Conservation (phyloP, 2,888 invertebrate species). For the Synergus umbraculus region DNA sequence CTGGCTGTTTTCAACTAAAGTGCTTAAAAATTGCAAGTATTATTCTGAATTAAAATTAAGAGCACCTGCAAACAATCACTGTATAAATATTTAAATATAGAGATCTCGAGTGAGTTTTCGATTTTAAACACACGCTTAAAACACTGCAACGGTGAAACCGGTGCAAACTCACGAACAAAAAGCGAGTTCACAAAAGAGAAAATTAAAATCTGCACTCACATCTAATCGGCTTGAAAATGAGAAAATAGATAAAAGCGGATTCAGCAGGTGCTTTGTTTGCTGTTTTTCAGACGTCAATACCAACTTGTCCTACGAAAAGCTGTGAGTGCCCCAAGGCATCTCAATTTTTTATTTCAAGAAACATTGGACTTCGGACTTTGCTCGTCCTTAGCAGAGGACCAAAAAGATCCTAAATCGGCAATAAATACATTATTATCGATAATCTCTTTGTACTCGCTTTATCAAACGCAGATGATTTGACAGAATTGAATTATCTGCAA, state of each 20-base stretch:
- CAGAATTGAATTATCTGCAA: constrained; percentile 29
- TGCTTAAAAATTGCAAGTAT: not conserved
- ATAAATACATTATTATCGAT: constrained; percentile 45
- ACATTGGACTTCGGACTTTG: constrained; percentile 68
- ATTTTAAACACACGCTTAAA: constrained; percentile 32
- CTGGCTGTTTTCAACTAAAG: constrained; percentile 42
- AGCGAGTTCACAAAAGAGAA: constrained; percentile 30
- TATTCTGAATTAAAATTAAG: not conserved
- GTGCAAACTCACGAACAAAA: constrained; percentile 22
- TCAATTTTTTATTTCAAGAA: constrained; percentile 78
- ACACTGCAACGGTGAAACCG: constrained; percentile 22
- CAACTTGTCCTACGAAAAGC: constrained; percentile 94
- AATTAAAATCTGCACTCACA: constrained; percentile 19
- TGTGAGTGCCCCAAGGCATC: constrained; percentile 83
- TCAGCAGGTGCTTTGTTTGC: constrained; percentile 70
- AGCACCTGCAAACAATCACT: not conserved
- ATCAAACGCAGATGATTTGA: constrained; percentile 15
- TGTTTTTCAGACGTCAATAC: constrained; percentile 90
- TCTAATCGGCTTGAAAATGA: constrained; percentile 20
- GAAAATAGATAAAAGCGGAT: not conserved
- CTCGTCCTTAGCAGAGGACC: constrained; percentile 51
- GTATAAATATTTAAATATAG: not conserved
- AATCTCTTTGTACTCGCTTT: constrained; percentile 35
- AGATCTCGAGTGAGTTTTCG: constrained; percentile 16
- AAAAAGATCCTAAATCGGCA: constrained; percentile 46